Percentiles rank a stretch among this genome's conserved stretches.
phyloP scores from a whole-genome alignment of 2,797 vertebrate genomes.

The Prionace glauca region DNA sequence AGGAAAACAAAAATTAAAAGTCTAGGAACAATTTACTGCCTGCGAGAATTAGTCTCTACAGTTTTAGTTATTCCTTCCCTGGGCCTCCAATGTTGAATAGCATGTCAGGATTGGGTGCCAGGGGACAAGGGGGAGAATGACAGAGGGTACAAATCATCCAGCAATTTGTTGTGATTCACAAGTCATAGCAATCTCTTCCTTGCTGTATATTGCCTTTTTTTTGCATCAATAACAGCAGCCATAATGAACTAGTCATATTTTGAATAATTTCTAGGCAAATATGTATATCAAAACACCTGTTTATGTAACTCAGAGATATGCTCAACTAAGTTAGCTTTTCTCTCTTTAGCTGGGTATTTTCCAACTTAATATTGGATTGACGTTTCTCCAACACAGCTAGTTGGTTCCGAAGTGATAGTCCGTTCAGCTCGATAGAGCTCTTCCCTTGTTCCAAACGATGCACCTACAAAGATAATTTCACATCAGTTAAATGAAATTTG shows the following conservation, averaged over 20 bases:
- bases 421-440: conserved; percentile 40
- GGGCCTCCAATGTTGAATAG: background rate
- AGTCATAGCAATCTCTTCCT: background rate
- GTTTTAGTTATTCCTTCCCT: background rate
- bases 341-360: conserved; percentile 42
- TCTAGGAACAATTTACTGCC: background rate
- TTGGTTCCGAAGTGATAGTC: conserved; percentile 42
- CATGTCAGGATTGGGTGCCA: background rate
- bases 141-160: background rate
- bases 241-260: background rate
- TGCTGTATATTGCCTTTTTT: background rate
- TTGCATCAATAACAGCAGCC: background rate
- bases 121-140: no score
- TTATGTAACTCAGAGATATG: conserved; percentile 46
- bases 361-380: conserved; percentile 35
- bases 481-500: background rate
- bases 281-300: conserved; percentile 42
- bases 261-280: background rate
- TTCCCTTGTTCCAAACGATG: conserved; percentile 42
- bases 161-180: background rate
- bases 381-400: conserved; percentile 42
- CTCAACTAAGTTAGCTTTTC: conserved; percentile 43
- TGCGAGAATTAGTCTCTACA: background rate
- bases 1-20: background rate
- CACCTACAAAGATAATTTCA: conserved; percentile 29